phyloP scores from a whole-genome alignment of 92 coral and sea anemone species.

The Porites lobata region DNA sequence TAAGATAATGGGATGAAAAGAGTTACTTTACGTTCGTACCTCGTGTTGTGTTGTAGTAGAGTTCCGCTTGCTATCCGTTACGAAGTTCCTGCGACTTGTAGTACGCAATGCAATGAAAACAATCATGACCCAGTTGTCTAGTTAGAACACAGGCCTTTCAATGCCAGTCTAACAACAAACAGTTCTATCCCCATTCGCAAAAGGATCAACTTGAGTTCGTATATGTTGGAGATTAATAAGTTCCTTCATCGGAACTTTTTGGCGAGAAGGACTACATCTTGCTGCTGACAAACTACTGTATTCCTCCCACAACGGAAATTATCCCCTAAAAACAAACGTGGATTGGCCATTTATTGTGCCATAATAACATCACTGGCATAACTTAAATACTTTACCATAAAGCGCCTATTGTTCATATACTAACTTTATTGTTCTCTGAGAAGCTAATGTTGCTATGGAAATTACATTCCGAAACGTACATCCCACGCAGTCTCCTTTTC shows the following conservation, averaged over 20 bases:
- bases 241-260: constrained; percentile 11
- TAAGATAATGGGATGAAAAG: neutral
- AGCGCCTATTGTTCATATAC: constrained; percentile 73
- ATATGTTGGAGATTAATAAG: neutral
- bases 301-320: constrained; percentile 79
- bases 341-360: constrained; percentile 68
- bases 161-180: neutral
- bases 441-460: constrained; percentile 35
- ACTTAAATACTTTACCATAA: constrained; percentile 76
- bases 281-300: constrained; percentile 49
- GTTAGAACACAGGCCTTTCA: neutral
- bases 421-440: constrained; percentile 36
- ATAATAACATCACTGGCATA: constrained; percentile 83
- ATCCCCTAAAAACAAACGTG: constrained; percentile 53
- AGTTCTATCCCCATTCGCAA: neutral
- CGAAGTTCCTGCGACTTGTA: constrained; percentile 6
- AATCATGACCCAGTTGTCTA: constrained; percentile 12
- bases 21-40: constrained; percentile 17
- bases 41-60: neutral
- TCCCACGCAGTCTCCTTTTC: constrained; percentile 45
- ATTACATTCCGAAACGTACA: constrained; percentile 40
- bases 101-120: constrained; percentile 24
- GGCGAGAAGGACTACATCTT: constrained; percentile 30
- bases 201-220: neutral
- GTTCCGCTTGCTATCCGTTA: neutral